Conservation (phyloP, 2,888 invertebrate genomes). For the Empis stercorea region DNA sequence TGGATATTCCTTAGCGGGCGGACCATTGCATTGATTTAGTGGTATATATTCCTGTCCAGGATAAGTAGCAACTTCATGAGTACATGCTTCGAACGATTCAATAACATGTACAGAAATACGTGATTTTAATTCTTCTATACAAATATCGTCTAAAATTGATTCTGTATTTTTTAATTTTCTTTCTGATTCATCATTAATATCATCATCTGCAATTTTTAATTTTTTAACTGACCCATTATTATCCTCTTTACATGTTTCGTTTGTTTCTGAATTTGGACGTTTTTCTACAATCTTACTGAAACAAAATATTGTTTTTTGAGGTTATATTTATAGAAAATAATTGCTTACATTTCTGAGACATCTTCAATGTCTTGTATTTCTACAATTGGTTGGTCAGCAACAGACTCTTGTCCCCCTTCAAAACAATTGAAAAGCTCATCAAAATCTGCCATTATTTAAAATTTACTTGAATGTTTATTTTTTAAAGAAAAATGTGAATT, state of each 20-base stretch:
- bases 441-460: conserved; percentile 25
- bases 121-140: conserved; percentile 61
- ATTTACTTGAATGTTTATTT: too few species aligned
- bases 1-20: conserved; percentile 83
- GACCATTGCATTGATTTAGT: conserved; percentile 42
- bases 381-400: not conserved
- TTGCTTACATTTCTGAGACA: too few species aligned
- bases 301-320: not conserved
- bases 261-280: conserved; percentile 6
- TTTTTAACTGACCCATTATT: not conserved
- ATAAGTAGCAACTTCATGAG: conserved; percentile 92
- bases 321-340: too few species aligned
- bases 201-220: not conserved
- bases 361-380: not conserved
- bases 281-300: conserved; percentile 10
- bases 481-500: too few species aligned
- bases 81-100: conserved; percentile 83
- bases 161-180: conserved; percentile 23
- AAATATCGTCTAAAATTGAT: conserved; percentile 36
- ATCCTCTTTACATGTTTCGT: not conserved
- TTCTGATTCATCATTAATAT: conserved; percentile 11
- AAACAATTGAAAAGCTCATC: conserved; percentile 35
- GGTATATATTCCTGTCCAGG: conserved; percentile 68
- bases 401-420: conserved; percentile 17
- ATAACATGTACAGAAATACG: conserved; percentile 79